phyloP scores from a whole-genome alignment of 1,140 invertebrate genomes.

The Leptinotarsa defecta region DNA sequence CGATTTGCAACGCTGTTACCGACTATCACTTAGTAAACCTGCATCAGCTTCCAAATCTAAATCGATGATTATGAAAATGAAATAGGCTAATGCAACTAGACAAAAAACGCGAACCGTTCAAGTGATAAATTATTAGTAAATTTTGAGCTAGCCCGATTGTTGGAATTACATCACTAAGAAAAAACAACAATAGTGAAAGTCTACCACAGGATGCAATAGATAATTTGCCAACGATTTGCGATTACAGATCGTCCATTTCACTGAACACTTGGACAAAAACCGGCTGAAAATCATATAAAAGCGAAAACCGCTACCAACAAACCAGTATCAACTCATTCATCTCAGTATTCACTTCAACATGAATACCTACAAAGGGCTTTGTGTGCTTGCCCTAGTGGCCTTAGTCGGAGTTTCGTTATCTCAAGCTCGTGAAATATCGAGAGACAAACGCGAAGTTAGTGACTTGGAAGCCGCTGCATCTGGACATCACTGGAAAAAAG shows the following conservation, averaged over 20 bases:
- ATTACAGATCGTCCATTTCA: constrained; percentile 48
- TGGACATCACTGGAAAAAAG: constrained; percentile 57
- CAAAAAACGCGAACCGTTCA: constrained; percentile 16
- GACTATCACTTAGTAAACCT: background rate
- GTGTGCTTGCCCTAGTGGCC: constrained; percentile 47
- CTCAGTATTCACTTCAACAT: constrained; percentile 40
- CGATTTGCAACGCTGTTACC: background rate
- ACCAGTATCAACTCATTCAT: constrained; percentile 44
- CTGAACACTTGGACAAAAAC: constrained; percentile 44
- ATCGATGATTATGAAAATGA: constrained; percentile 7
- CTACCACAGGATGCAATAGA: constrained; percentile 52
- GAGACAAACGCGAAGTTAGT: constrained; percentile 45
- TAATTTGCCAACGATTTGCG: constrained; percentile 45
- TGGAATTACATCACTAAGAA: constrained; percentile 28
- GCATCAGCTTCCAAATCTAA: background rate
- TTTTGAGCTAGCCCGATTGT: constrained; percentile 12
- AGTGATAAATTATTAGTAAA: constrained; percentile 26
- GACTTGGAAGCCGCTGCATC: constrained; percentile 47
- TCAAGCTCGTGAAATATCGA: constrained; percentile 46
- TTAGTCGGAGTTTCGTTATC: constrained; percentile 45
- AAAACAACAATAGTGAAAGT: constrained; percentile 44
- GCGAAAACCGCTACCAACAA: constrained; percentile 36
- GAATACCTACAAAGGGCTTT: constrained; percentile 45
- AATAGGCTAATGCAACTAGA: constrained; percentile 23
- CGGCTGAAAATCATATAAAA: constrained; percentile 49